Conservation (phyloP, 2,113 vertebrate species). For the Ammodytes marinus region DNA sequence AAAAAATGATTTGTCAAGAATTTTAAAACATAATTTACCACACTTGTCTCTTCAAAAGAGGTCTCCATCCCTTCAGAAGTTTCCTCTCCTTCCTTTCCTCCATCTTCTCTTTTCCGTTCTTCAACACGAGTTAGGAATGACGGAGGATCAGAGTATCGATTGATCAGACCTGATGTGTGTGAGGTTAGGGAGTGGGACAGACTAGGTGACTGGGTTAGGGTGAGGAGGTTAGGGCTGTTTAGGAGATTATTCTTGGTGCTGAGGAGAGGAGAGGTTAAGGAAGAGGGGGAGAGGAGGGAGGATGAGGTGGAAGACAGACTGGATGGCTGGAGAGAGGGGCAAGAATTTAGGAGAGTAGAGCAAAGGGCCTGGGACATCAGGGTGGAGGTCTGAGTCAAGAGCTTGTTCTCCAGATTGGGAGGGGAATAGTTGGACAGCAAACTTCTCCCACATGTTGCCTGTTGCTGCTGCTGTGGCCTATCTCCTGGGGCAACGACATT, state of each 20-base stretch:
- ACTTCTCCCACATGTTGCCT: constrained; percentile 38
- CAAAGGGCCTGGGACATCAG: background rate
- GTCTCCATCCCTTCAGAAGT: constrained; percentile 40
- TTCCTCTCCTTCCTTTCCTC: constrained; percentile 37
- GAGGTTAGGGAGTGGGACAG: constrained; percentile 26
- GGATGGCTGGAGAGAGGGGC: too few relatives aligned
- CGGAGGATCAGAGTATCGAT: constrained; percentile 12
- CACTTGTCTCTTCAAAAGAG: constrained; percentile 42
- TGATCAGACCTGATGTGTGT: constrained; percentile 28
- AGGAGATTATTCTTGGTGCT: constrained; percentile 74
- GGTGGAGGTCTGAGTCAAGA: constrained; percentile 60
- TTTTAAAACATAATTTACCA: constrained; percentile 61
- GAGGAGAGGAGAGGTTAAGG: constrained; percentile 61
- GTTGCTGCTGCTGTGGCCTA: constrained; percentile 26
- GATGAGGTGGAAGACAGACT: background rate
- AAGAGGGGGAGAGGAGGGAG: constrained; percentile 61
- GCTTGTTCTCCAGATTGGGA: constrained; percentile 79
- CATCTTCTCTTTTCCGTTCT: constrained; percentile 5
- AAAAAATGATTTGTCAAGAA: background rate
- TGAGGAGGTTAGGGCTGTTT: background rate
- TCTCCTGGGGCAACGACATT: constrained; percentile 14
- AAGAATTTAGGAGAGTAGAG: constrained; percentile 13
- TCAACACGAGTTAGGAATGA: constrained; percentile 12
- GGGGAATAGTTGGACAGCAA: constrained; percentile 57
- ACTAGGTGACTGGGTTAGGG: background rate